Conservation (phyloP, 2,113 vertebrate genomes). For the Psophia crepitans region DNA sequence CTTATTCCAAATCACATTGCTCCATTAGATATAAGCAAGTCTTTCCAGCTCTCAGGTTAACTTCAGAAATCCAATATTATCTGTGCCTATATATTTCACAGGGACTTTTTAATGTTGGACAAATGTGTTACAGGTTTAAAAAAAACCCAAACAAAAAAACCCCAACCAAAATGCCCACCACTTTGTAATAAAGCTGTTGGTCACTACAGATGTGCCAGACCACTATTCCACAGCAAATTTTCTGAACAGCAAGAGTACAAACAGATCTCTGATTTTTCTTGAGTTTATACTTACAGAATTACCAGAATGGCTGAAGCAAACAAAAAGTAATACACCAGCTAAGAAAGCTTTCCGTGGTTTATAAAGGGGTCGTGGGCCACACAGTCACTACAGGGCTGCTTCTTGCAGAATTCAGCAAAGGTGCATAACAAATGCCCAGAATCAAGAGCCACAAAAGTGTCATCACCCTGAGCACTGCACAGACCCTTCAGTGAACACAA, state of each 20-base stretch:
- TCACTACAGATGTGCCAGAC: background rate
- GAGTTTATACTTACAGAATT: background rate
- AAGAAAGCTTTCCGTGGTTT: background rate
- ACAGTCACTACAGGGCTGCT: background rate
- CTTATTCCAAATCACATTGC: background rate
- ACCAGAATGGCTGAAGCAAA: background rate
- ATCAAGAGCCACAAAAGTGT: background rate
- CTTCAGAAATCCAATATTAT: background rate
- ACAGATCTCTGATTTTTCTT: background rate
- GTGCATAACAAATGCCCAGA: fast-evolving
- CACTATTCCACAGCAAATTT: background rate
- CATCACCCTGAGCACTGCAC: background rate
- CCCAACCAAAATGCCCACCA: background rate
- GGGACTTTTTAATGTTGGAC: background rate
- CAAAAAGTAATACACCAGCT: background rate
- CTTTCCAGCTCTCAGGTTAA: background rate
- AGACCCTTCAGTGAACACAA: background rate
- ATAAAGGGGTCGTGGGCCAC: background rate
- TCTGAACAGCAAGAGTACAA: background rate
- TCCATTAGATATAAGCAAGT: background rate
- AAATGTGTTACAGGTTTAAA: background rate
- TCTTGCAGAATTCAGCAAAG: background rate
- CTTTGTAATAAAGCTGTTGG: background rate
- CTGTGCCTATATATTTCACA: background rate
- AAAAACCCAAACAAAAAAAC: background rate